Conservation (phyloP, 2,888 invertebrate genomes). For the Keiferia lycopersicella region DNA sequence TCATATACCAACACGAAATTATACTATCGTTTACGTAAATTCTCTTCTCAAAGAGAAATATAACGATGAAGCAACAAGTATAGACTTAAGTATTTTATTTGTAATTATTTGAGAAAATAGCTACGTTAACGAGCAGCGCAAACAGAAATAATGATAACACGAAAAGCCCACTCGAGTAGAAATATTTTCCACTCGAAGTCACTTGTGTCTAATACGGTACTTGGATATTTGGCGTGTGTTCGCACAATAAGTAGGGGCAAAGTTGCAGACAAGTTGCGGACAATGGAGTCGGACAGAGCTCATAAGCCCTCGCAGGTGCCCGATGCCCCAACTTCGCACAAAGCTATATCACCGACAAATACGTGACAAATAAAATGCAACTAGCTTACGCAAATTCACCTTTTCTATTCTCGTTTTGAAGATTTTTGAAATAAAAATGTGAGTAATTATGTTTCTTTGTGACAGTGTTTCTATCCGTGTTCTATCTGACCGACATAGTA, state of each 20-base stretch:
- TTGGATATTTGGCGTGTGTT: constrained; percentile 34
- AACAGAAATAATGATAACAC: constrained; percentile 26
- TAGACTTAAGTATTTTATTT: background rate
- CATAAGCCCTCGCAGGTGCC: constrained; percentile 67
- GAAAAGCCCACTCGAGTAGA: constrained; percentile 8
- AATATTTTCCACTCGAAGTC: constrained; percentile 27
- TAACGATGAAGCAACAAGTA: background rate
- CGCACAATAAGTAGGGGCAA: constrained; percentile 53
- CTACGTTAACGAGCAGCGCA: background rate
- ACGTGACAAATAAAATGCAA: constrained; percentile 47
- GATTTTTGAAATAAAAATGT: too few species aligned
- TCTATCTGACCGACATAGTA: too few species aligned
- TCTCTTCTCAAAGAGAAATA: background rate
- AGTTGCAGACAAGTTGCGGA: constrained; percentile 53
- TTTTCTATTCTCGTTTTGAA: background rate
- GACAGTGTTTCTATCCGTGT: too few species aligned
- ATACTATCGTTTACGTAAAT: background rate
- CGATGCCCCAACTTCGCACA: constrained; percentile 60
- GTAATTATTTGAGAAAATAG: background rate
- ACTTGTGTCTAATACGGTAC: constrained; percentile 33
- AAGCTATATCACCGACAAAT: constrained; percentile 49
- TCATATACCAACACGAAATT: background rate
- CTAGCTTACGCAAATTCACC: constrained; percentile 38
- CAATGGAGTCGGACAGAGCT: constrained; percentile 52
- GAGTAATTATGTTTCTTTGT: too few species aligned